Conservation (phyloP, 1,140 invertebrate species). For the Dermatophagoides farinae region DNA sequence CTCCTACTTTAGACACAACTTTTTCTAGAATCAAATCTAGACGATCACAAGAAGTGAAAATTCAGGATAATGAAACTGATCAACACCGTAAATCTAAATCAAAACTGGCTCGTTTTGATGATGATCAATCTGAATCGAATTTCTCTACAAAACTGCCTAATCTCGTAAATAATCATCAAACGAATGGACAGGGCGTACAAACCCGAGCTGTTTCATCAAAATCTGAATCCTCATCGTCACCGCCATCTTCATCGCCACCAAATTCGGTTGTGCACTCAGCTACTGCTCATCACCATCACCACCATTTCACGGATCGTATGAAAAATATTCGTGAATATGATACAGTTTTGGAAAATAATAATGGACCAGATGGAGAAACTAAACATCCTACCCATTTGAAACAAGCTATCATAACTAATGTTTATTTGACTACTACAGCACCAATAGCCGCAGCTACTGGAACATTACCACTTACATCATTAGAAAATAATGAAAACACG, state of each 20-base stretch:
- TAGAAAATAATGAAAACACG: no score
- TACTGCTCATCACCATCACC: neutral
- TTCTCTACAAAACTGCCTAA: neutral
- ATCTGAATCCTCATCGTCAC: neutral
- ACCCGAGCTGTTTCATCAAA: neutral
- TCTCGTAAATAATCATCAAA: neutral
- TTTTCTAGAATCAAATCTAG: no score
- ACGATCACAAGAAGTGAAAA: no score
- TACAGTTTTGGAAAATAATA: neutral
- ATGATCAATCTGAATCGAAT: neutral
- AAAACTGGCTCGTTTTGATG: neutral
- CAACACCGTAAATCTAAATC: no score
- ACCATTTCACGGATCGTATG: neutral
- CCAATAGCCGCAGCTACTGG: neutral
- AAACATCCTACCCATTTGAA: neutral
- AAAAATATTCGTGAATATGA: constrained; percentile 4
- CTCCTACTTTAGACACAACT: neutral
- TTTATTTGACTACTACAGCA: constrained; percentile 11
- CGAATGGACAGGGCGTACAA: neutral
- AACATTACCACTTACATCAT: neutral
- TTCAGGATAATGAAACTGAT: no score
- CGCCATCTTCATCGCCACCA: neutral
- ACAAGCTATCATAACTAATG: constrained; percentile 17
- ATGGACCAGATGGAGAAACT: neutral
- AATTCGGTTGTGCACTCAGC: no score